Conservation (phyloP, 2,888 invertebrate species). For the Esperia sulphurella region DNA sequence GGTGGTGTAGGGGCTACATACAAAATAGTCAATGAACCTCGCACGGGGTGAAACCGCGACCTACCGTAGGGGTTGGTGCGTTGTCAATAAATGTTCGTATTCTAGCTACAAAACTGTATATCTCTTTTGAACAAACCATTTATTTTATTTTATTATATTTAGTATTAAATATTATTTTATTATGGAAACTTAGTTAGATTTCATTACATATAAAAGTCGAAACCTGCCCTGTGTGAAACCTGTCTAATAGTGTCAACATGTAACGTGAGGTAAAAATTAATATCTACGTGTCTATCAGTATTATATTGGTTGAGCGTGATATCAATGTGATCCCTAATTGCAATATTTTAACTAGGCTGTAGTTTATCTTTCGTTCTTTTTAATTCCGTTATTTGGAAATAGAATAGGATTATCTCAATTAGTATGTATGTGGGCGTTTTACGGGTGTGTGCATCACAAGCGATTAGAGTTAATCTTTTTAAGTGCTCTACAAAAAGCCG, state of each 20-base stretch:
- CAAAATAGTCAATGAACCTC: constrained; percentile 60
- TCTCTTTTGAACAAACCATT: not conserved
- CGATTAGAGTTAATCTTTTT: constrained; percentile 31
- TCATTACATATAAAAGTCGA: no score
- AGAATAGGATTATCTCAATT: constrained; percentile 32
- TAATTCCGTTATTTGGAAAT: no score
- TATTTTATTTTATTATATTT: not conserved
- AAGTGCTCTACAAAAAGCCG: constrained; percentile 21
- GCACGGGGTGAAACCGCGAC: constrained; percentile 63
- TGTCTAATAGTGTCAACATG: no score
- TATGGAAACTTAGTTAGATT: no score
- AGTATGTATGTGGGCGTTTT: constrained; percentile 19
- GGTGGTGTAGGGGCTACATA: constrained; percentile 30
- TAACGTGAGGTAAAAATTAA: no score
- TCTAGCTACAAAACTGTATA: not conserved
- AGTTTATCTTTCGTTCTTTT: not conserved
- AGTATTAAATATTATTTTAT: no score
- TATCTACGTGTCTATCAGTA: no score
- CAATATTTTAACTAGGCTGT: not conserved
- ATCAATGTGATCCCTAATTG: no score
- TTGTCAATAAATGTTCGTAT: constrained; percentile 32
- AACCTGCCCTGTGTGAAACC: no score
- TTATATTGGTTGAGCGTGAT: no score
- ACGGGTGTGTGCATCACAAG: constrained; percentile 28
- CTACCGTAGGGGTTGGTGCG: constrained; percentile 57